Evolutionary conservation across 2,888 invertebrate genomes (phyloP), one percentile per base, ranked within the genome.

Genomic region (Fragum whitleyi): DNA sequence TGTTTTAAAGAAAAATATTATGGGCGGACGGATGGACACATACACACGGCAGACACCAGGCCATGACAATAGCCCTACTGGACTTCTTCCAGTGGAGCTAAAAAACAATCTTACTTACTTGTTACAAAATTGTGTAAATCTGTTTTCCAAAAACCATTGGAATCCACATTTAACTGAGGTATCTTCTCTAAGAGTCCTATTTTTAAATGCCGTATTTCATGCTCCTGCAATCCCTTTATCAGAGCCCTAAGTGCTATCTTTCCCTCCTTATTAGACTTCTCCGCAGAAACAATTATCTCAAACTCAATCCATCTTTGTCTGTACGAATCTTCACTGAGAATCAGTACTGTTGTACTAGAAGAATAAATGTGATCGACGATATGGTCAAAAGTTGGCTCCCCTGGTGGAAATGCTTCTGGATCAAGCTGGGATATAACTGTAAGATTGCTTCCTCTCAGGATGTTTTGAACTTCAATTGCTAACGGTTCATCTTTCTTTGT

Each of bases 211-310:
- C 28, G 9, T n/a, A 76, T 55, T 26, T 77, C 39, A 7, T 61
- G 42, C 9, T 76, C 70, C 14, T 16, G 3, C 11, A 80, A 16
- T 11, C 39, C 76, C 42, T 65, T 55, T 0, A 70, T 21, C 14
- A 81, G 23, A 9, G 81, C 51, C 21, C 71, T 39, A 9, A 84
- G 62, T n/a, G 67, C 67, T 51, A 79, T 42, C 21, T 53, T 59
- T n/a, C 79, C 76, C 1, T 26, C 67, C 36, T 71, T 51, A 51
- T 62, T 67, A 6, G 84, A 74, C 32, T 73, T 77, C 57, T 84
- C 84, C 21, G 79, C 42, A 55, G 81, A 76, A 39, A 84, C 42
- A 21, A 84, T 59, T 26, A 75, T 53, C 42, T 84, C 84, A 14
- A 84, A 53, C 6, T 53, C 65, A 16, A 78, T 76, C 81, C 79